Conservation (phyloP, 2,888 invertebrate species). For the Colletes collaris region DNA sequence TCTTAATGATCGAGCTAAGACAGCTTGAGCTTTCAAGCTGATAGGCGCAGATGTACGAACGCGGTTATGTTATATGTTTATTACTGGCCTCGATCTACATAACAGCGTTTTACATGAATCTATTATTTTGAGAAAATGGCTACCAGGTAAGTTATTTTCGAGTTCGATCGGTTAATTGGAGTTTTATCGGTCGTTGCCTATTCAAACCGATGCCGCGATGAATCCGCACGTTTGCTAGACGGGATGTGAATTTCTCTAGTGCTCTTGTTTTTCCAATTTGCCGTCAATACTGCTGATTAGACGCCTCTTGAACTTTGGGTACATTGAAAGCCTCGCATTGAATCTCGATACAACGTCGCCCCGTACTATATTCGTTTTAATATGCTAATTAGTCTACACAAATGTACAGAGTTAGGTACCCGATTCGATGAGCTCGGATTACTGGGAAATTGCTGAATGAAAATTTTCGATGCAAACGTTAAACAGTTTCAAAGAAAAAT, state of each 20-base stretch:
- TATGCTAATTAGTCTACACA: too few relatives aligned
- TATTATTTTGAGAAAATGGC: conserved; percentile 21
- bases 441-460: too few relatives aligned
- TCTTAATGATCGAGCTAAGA: conserved; percentile 74
- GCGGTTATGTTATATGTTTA: conserved; percentile 45
- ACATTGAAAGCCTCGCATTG: neutral
- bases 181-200: conserved; percentile 8
- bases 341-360: neutral
- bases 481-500: too few relatives aligned
- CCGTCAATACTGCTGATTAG: neutral
- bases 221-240: neutral
- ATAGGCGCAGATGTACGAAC: conserved; percentile 37
- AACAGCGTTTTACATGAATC: conserved; percentile 33
- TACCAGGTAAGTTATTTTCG: conserved; percentile 13
- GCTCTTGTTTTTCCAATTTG: neutral
- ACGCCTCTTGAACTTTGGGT: too few relatives aligned
- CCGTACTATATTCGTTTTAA: too few relatives aligned
- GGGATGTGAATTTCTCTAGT: neutral
- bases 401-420: too few relatives aligned
- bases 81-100: conserved; percentile 41
- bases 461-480: too few relatives aligned
- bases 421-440: too few relatives aligned
- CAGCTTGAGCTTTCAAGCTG: conserved; percentile 61
- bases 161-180: conserved; percentile 5
- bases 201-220: neutral